Percentiles rank a stretch among this genome's conserved stretches.
Conservation (phyloP, 2,888 invertebrate genomes). For the Drosophila acutilabella region DNA sequence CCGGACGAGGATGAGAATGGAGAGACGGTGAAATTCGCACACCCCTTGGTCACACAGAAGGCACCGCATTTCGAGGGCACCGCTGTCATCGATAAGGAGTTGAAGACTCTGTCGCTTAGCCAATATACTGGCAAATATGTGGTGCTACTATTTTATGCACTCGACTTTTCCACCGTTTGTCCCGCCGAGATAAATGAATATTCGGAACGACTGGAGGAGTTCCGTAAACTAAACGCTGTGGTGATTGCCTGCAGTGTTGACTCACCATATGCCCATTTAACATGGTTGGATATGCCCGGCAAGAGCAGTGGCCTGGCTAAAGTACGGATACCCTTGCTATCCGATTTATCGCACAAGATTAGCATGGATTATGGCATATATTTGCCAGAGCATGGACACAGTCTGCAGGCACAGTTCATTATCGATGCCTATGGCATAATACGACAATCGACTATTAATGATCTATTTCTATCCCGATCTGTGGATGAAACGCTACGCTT, state of each 20-base stretch:
- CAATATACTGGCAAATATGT: constrained; percentile 24
- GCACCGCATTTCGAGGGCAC: constrained; percentile 19
- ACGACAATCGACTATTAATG: constrained; percentile 24
- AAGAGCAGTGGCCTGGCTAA: constrained; percentile 6
- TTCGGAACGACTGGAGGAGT: constrained; percentile 25
- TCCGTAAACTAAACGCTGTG: background rate
- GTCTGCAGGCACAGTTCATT: constrained; percentile 28
- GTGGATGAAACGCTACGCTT: constrained; percentile 28
- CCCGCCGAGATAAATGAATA: constrained; percentile 12
- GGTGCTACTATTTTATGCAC: constrained; percentile 22
- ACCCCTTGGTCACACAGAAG: constrained; percentile 11
- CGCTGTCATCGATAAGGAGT: constrained; percentile 22
- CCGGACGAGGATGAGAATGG: background rate
- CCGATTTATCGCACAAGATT: constrained; percentile 19
- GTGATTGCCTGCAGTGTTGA: constrained; percentile 30
- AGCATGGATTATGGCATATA: constrained; percentile 23
- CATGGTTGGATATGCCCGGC: constrained; percentile 20
- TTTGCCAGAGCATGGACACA: constrained; percentile 20
- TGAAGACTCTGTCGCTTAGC: constrained; percentile 7
- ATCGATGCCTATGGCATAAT: constrained; percentile 23
- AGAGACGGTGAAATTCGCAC: background rate
- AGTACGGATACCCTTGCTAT: constrained; percentile 22
- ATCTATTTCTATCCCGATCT: constrained; percentile 20
- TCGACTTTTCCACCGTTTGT: constrained; percentile 19
- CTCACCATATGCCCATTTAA: constrained; percentile 19